Evolutionary conservation across 2,888 invertebrate genomes (phyloP), one percentile per base, ranked within the genome.

Genomic region (Cheilosia variabilis): DNA sequence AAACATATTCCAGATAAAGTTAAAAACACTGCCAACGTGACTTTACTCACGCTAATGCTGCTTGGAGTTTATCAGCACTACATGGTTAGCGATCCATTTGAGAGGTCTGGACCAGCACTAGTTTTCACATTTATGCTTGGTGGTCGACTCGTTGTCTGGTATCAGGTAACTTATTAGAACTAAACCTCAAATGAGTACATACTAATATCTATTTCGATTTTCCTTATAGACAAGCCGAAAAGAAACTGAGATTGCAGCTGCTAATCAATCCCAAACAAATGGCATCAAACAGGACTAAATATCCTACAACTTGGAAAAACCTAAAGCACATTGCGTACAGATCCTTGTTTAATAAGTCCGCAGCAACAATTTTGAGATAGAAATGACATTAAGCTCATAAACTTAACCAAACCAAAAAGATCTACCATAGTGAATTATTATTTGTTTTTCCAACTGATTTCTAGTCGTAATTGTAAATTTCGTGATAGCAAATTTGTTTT

Each of bases 101-200:
- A 98, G 92, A 94, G 98, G 88, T 96, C 96, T 69, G 98, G 97
- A 15, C 97, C 97, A 0, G 96, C 97, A 73, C 92, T 98, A 90
- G 97, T 97, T 87, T 98, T 98, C 93, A 96, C 97, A 91, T 97
- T 98, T 91, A 97, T 98, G 97, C 93, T 98, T 58, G 95, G 95
- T 88, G 98, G 98, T 84, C 94, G 98, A 88, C 93, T 98, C 87
- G 97, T 98, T 24, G 97, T 98, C 84, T 98, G 94, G 94, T 95
- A 93, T 88, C 92, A 91, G 90, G 91, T 91, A 88, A 87, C 5
- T 53, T 53, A 41, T n/a, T 41, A 31, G 1, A 19, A 47, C 2
- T 19, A 68, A 60, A 65, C 1, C 2, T 78, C 62, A 34, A 24
- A 62, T n/a, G n/a, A n/a, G n/a, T 6, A n/a, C 9, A 17, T 2